A percentile compares a stretch with the other conserved stretches of the same genome.
phyloP scores from a whole-genome alignment of 1,140 invertebrate species.

The Glossosoma conforme region DNA sequence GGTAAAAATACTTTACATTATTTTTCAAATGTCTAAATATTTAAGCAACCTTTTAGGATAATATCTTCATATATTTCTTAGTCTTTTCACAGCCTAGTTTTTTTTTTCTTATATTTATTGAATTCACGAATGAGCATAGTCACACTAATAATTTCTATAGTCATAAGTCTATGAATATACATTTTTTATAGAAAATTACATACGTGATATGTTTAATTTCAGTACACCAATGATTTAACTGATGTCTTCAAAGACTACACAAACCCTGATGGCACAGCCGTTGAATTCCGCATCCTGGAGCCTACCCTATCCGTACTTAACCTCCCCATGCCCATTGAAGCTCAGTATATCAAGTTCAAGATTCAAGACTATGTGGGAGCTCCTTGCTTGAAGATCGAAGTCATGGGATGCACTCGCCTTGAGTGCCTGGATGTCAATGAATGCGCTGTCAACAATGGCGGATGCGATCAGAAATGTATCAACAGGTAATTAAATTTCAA shows the following conservation, averaged over 20 bases:
- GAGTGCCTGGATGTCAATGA: conserved; percentile 93
- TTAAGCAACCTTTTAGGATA: not conserved
- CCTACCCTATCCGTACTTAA: conserved; percentile 85
- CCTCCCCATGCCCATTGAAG: conserved; percentile 86
- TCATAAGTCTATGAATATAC: not conserved
- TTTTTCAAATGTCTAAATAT: too few relatives aligned
- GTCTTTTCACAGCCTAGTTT: not conserved
- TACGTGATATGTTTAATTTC: conserved; percentile 33
- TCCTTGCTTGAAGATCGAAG: conserved; percentile 86
- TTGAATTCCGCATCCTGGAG: conserved; percentile 84
- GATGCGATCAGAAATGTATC: conserved; percentile 90
- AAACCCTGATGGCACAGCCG: conserved; percentile 86
- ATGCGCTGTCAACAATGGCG: conserved; percentile 83
- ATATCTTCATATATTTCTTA: not conserved
- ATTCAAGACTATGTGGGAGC: conserved; percentile 85
- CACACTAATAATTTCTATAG: not conserved
- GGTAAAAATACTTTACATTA: conserved; percentile 26
- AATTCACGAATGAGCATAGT: not conserved
- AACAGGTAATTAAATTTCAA: conserved; percentile 62
- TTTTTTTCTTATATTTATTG: not conserved
- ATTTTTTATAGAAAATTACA: not conserved
- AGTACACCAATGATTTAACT: conserved; percentile 83
- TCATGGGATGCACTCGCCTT: conserved; percentile 88
- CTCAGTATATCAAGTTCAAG: conserved; percentile 81
- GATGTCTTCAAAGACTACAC: conserved; percentile 87